A percentile compares a stretch with the other conserved stretches of the same genome.
Conservation (phyloP, 2,888 invertebrate genomes). For the Erpobdella octoculata region DNA sequence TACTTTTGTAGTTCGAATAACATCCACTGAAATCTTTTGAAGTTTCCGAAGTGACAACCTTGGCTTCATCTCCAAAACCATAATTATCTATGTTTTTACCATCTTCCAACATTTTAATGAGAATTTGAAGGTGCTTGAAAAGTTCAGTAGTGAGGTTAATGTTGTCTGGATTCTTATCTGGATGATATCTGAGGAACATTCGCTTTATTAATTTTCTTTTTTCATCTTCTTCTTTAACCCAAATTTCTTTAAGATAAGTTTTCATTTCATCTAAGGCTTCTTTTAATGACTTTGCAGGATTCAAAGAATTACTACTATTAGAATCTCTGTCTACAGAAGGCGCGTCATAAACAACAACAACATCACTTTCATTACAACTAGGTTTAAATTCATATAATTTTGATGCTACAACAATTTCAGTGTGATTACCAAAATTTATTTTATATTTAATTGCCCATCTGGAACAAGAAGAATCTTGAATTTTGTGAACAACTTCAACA, state of each 20-base stretch:
- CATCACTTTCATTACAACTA: neutral
- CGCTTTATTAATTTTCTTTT: neutral
- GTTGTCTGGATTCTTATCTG: neutral
- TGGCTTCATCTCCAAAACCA: neutral
- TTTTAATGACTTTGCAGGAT: too few relatives aligned
- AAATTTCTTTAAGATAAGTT: conserved; percentile 7
- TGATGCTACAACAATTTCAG: neutral
- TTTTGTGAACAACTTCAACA: neutral
- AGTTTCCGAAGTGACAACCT: too few relatives aligned
- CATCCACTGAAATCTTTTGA: neutral
- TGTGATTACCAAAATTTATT: conserved; percentile 1
- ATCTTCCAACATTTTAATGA: neutral
- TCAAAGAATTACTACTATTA: neutral
- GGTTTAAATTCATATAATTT: neutral
- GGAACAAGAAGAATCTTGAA: neutral
- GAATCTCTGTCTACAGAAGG: neutral
- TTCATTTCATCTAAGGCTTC: conserved; percentile 10
- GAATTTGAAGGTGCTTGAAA: conserved; percentile 9
- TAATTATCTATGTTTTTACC: neutral
- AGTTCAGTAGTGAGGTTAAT: neutral
- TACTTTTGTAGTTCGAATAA: neutral
- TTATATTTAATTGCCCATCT: neutral
- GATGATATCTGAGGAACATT: neutral
- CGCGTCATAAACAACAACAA: neutral
- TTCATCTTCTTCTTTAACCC: neutral